Evolutionary conservation across 2,888 invertebrate species (phyloP).

Genomic region (Xestia rhomboidea): DNA sequence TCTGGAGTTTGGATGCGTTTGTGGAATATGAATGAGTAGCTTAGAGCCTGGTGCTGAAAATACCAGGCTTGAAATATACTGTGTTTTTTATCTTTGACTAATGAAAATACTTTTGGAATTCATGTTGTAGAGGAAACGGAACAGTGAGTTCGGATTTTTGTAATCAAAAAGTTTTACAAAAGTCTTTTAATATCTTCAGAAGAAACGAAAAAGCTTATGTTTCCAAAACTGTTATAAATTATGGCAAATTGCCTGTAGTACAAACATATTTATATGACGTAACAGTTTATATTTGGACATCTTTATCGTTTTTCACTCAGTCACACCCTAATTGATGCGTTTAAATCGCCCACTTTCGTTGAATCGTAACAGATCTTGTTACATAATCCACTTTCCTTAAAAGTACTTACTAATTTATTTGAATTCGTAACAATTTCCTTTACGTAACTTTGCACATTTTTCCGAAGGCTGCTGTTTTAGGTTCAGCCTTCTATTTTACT

Average conservation of each 20-base stretch:
- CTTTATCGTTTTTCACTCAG: slow-evolving; percentile 35
- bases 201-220: not conserved
- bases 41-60: slow-evolving; percentile 15
- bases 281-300: slow-evolving; percentile 17
- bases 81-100: not conserved
- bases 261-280: not conserved
- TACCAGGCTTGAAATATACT: not conserved
- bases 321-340: slow-evolving; percentile 45
- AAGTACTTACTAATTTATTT: slow-evolving; percentile 44
- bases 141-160: not conserved
- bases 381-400: slow-evolving; percentile 57
- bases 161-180: not conserved
- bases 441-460: slow-evolving; percentile 51
- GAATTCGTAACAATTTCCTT: slow-evolving; percentile 42
- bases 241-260: not conserved
- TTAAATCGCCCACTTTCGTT: slow-evolving; percentile 50
- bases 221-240: slow-evolving; percentile 4
- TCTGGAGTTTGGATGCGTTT: slow-evolving; percentile 39
- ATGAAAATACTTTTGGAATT: slow-evolving; percentile 5
- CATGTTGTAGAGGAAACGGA: not conserved
- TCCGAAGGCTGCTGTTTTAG: slow-evolving; percentile 24
- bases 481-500: slow-evolving; percentile 11
- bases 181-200: not conserved
- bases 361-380: slow-evolving; percentile 46
- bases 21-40: slow-evolving; percentile 54